Base-by-base conservation (phyloP, 2,113 vertebrate species). In the Tyto alba region DNA sequence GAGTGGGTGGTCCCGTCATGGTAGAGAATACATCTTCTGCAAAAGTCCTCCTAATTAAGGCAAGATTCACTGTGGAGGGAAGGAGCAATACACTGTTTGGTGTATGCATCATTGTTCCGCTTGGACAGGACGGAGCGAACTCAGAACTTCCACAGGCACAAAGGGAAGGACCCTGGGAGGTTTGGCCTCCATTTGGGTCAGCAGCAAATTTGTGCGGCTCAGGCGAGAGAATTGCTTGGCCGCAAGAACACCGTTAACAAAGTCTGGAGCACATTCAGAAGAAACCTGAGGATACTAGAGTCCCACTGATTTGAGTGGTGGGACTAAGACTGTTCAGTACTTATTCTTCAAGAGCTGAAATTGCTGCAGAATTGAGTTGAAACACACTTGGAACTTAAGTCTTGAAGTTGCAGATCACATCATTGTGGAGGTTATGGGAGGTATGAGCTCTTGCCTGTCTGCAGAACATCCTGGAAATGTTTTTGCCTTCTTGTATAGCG, bases 351-450 rank as follows among this genome's bases (percentile, higher is more conserved):
- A 34, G 80, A 89, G 64, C 38, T 74, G 60, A 57, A 89, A 81
- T 25, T 67, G 17, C 64, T 78, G 69, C 59, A 87, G 80, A n/a
- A 27, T 64, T 88, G 72, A 66, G 59, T 38, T 81, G 78, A 92
- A 96, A 81, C 23, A 40, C 43, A 8, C n/a, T 78, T 81, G 48
- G 27, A 94, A 64, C 45, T 87, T 84, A n/a, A 59, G 59, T 71
- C 36, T 52, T 77, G 56, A 75, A 84, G 57, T 56, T 86, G 45
- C 64, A 89, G 68, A 67, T 81, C 48, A 30, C 29, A 41, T 68
- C 0, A 0, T 30, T 0, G 0, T 45, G 66, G 66, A 78, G 38
- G 6, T 62, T 79, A 38, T 32, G 71, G 8, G 62, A 83, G 29
- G 17, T 71, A 68, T 36, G 52, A 93, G 34, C 25, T 73, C 43